Evolutionary conservation across 2,797 vertebrate genomes (phyloP).

Genomic region (Eulemur mongoz): DNA sequence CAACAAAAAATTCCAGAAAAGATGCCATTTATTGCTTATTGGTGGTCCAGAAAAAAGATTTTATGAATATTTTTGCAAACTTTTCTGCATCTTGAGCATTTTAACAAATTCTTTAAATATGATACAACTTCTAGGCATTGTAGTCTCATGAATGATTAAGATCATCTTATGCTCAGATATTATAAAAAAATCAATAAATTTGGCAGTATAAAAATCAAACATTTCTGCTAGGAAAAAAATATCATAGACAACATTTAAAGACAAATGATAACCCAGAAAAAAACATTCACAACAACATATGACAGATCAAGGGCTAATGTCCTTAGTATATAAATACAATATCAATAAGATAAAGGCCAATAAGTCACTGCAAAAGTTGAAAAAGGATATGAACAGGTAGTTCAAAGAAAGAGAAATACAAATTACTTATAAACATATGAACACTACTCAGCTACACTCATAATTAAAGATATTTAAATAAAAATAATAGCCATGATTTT

Average conservation of each 20-base stretch:
- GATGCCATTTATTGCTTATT: background rate
- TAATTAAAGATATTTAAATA: background rate
- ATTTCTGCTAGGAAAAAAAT: background rate
- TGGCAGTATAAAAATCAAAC: background rate
- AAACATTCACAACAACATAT: background rate
- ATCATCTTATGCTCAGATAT: background rate
- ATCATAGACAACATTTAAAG: background rate
- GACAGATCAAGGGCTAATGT: background rate
- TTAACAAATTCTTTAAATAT: background rate
- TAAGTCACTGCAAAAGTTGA: background rate
- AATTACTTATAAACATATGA: background rate
- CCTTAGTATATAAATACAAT: background rate
- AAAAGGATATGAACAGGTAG: background rate
- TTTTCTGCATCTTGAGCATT: background rate
- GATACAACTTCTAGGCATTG: background rate
- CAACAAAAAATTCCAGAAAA: background rate
- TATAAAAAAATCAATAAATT: background rate
- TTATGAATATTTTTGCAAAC: background rate
- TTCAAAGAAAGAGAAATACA: background rate
- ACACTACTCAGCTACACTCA: background rate
- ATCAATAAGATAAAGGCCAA: background rate
- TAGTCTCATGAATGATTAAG: background rate
- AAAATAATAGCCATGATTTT: background rate
- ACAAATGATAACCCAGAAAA: background rate
- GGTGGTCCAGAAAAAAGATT: background rate